Conservation (phyloP, 2,113 vertebrate genomes). For the Hystrix cristata region DNA sequence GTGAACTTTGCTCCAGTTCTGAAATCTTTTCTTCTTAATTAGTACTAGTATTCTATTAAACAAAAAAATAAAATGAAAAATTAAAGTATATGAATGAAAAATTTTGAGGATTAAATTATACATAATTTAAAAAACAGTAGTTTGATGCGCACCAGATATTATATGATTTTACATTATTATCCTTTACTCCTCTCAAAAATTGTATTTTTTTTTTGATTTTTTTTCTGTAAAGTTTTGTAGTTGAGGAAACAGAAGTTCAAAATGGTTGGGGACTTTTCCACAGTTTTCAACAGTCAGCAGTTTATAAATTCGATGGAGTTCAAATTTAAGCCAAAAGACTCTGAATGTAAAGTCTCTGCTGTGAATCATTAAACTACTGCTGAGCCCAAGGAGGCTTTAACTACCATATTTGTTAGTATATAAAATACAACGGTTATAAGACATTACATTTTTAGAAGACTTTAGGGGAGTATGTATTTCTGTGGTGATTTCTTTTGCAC, state of each 20-base stretch:
- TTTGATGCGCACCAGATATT: not conserved
- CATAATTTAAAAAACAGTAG: not conserved
- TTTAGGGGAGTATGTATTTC: not conserved
- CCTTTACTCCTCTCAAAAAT: conserved; percentile 39
- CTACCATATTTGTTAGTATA: not conserved
- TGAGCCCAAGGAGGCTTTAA: not conserved
- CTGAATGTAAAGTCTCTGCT: not conserved
- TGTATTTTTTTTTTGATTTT: not conserved
- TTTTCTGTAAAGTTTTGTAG: conserved; percentile 54
- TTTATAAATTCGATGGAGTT: not conserved
- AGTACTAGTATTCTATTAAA: conserved; percentile 13
- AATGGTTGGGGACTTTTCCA: conserved; percentile 43
- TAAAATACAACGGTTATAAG: not conserved
- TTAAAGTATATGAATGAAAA: conserved; percentile 38
- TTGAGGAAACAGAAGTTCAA: not conserved
- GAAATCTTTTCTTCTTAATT: conserved; percentile 43
- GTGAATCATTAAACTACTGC: not conserved
- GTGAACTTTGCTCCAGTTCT: not conserved
- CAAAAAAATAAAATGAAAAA: conserved; percentile 17
- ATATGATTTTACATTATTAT: not conserved
- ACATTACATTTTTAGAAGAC: not conserved
- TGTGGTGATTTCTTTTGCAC: conserved; percentile 30
- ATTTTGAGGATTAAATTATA: conserved; percentile 32
- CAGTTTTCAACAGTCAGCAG: not conserved
- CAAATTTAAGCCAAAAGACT: not conserved